Evolutionary conservation across 2,797 vertebrate genomes (phyloP).

Genomic region (Nothura maculosa): DNA sequence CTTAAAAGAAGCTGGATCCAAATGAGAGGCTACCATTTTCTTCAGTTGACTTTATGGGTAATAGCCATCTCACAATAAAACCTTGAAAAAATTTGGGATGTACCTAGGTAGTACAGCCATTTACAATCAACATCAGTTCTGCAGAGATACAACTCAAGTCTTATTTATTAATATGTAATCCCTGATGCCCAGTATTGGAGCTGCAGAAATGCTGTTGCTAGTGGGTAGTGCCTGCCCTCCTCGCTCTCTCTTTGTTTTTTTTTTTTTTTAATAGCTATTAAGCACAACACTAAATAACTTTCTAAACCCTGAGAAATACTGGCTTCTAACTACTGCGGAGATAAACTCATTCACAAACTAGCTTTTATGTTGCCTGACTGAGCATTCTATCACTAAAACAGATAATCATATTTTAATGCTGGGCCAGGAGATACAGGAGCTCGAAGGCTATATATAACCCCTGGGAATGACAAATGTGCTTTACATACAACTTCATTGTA

Average conservation of each 20-base stretch:
- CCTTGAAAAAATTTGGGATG: neutral
- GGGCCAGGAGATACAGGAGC: neutral
- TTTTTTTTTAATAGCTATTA: neutral
- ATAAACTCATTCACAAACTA: neutral
- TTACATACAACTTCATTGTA: neutral
- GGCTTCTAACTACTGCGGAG: neutral
- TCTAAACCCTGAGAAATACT: neutral
- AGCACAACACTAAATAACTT: neutral
- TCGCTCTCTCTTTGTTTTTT: neutral
- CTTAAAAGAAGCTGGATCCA: neutral
- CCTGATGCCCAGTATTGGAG: neutral
- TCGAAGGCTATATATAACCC: neutral
- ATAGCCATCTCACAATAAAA: neutral
- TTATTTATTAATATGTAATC: neutral
- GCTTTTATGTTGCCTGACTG: neutral
- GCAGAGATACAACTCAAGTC: neutral
- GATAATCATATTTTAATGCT: neutral
- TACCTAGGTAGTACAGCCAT: neutral
- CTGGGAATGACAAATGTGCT: neutral
- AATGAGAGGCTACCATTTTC: neutral
- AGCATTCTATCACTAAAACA: neutral
- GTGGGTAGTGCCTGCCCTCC: neutral
- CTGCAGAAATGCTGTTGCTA: neutral
- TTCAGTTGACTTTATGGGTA: neutral
- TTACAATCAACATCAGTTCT: neutral